phyloP scores from a whole-genome alignment of 2,113 vertebrate species.

The Thamnophis sirtalis region DNA sequence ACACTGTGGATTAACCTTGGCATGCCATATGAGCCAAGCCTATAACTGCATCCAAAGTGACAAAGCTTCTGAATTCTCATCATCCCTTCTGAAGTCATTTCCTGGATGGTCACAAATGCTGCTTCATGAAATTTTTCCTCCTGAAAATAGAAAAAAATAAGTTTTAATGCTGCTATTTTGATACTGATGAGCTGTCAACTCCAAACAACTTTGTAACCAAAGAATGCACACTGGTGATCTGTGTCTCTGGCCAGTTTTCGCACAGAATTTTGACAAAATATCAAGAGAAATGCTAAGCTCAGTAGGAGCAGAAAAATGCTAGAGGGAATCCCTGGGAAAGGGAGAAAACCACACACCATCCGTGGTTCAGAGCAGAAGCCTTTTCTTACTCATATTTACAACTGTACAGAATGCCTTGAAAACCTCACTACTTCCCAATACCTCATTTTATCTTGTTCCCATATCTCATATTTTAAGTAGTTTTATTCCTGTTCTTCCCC shows the following conservation, averaged over 20 bases:
- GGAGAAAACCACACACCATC: background rate
- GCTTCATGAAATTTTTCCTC: too few relatives aligned
- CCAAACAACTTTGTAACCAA: background rate
- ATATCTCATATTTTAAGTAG: background rate
- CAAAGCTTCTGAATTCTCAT: background rate
- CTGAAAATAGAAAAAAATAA: background rate
- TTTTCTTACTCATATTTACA: background rate
- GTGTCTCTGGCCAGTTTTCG: background rate
- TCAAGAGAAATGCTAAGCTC: background rate
- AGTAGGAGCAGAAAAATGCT: background rate
- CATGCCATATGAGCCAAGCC: background rate
- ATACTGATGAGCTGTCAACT: background rate
- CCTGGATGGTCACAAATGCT: too few relatives aligned
- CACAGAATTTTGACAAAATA: background rate
- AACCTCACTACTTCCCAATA: background rate
- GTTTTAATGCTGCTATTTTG: background rate
- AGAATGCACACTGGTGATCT: background rate
- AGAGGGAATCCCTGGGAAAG: background rate
- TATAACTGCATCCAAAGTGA: background rate
- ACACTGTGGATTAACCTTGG: background rate
- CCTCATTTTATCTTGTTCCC: background rate
- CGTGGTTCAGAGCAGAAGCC: background rate
- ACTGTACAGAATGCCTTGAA: background rate
- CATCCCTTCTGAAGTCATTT: background rate
- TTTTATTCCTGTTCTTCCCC: background rate